Percentiles rank a stretch among this genome's conserved stretches.
Conservation (phyloP, 2,113 vertebrate genomes). For the Triplophysa siluroides region DNA sequence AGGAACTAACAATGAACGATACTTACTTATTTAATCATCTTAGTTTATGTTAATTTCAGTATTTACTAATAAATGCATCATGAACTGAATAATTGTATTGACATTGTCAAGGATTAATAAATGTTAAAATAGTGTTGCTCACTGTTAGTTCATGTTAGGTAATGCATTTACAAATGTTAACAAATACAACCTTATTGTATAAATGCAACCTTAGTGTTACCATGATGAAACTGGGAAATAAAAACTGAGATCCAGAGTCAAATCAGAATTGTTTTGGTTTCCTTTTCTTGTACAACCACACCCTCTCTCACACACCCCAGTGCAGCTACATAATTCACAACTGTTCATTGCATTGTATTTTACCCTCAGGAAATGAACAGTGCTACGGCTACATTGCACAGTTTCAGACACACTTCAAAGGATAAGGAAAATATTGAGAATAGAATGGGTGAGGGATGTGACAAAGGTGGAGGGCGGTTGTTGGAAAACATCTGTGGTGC, state of each 20-base stretch:
- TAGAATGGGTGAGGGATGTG: conserved; percentile 8
- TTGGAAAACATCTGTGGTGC: conserved; percentile 61
- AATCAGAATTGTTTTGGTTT: conserved; percentile 72
- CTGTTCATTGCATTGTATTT: conserved; percentile 64
- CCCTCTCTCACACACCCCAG: conserved; percentile 65
- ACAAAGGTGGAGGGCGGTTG: conserved; percentile 28
- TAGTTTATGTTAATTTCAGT: too few relatives aligned
- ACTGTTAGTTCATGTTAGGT: too few relatives aligned
- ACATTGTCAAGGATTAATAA: too few relatives aligned
- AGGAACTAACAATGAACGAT: too few relatives aligned
- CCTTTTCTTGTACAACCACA: conserved; percentile 60
- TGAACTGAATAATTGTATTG: too few relatives aligned
- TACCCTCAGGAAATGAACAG: conserved; percentile 62
- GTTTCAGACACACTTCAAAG: conserved; percentile 52
- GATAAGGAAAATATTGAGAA: conserved; percentile 46
- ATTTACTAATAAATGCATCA: too few relatives aligned
- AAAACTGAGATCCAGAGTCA: conserved; percentile 42
- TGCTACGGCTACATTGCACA: conserved; percentile 58
- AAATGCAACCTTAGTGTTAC: too few relatives aligned
- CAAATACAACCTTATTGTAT: too few relatives aligned
- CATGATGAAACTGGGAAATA: conserved; percentile 21
- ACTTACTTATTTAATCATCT: too few relatives aligned
- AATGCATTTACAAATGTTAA: too few relatives aligned
- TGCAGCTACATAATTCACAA: conserved; percentile 63
- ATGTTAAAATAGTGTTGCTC: too few relatives aligned